phyloP scores from a whole-genome alignment of 2,888 invertebrate species.

The Leucania comma region DNA sequence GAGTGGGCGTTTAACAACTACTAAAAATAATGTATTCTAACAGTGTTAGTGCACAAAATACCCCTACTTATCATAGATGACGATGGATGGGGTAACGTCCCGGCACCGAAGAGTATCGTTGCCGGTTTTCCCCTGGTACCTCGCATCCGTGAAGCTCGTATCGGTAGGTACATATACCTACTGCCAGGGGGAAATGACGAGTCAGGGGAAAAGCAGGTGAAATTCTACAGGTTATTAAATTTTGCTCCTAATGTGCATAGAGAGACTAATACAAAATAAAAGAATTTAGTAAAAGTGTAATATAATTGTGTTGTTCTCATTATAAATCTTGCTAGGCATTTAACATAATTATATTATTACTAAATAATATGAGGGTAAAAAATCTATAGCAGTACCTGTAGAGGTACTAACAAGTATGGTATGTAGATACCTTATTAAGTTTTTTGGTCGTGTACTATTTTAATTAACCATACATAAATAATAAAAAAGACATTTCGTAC shows the following conservation, averaged over 20 bases:
- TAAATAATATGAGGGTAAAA: no score
- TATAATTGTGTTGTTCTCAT: no score
- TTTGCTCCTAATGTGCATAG: background rate
- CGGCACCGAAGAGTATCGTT: conserved; percentile 43
- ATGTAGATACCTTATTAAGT: no score
- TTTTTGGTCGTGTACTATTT: no score
- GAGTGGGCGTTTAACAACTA: conserved; percentile 38
- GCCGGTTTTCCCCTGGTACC: conserved; percentile 38
- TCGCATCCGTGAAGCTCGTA: conserved; percentile 28
- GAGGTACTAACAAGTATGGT: no score
- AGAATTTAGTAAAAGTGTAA: background rate
- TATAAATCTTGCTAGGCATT: background rate
- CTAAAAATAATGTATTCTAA: conserved; percentile 47
- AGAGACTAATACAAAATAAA: background rate
- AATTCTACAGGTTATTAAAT: conserved; percentile 49
- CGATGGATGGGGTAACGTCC: conserved; percentile 44
- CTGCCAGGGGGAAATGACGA: conserved; percentile 23
- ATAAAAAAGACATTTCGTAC: no score
- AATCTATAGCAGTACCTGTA: no score
- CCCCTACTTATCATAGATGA: conserved; percentile 46
- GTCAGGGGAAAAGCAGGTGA: conserved; percentile 40
- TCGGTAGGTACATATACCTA: conserved; percentile 19
- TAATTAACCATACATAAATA: no score
- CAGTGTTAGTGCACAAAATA: conserved; percentile 42
- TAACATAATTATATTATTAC: background rate